phyloP scores from a whole-genome alignment of 1,140 invertebrate species.

The Aphis gossypii region DNA sequence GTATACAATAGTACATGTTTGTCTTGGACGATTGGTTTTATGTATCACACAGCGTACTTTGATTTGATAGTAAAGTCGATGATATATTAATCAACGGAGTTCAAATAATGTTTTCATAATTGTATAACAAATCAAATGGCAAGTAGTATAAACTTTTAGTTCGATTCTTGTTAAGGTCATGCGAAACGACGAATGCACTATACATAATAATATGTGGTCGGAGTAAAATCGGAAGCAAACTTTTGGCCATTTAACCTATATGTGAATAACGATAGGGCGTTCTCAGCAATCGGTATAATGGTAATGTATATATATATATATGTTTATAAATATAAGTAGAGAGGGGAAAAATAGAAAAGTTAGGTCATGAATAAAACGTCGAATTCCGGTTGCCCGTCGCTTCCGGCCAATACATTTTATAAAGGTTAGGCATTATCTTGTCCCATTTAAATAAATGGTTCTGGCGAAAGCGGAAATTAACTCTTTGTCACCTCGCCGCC shows the following conservation, averaged over 20 bases:
- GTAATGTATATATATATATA: neutral
- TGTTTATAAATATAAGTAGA: neutral
- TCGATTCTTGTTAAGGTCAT: neutral
- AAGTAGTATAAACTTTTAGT: conserved; percentile 23
- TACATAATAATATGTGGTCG: neutral
- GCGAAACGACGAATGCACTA: neutral
- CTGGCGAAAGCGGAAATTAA: conserved; percentile 56
- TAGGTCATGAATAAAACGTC: conserved; percentile 57
- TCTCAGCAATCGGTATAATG: neutral
- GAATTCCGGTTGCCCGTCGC: conserved; percentile 53
- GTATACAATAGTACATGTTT: too few species aligned
- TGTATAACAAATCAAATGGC: neutral
- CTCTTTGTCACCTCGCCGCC: conserved; percentile 55
- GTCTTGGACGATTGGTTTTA: neutral
- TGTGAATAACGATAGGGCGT: conserved; percentile 27
- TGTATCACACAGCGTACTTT: neutral
- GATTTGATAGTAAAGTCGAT: neutral
- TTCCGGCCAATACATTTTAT: conserved; percentile 57
- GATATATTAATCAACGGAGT: neutral
- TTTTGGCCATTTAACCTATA: conserved; percentile 48
- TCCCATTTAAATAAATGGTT: conserved; percentile 58
- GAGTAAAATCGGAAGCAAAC: conserved; percentile 32
- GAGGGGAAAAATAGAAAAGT: conserved; percentile 39
- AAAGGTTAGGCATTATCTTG: conserved; percentile 55
- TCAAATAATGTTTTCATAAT: conserved; percentile 23